A percentile compares a stretch with the other conserved stretches of the same genome.
phyloP scores from a whole-genome alignment of 2,888 invertebrate genomes.

The Molorchus minor region DNA sequence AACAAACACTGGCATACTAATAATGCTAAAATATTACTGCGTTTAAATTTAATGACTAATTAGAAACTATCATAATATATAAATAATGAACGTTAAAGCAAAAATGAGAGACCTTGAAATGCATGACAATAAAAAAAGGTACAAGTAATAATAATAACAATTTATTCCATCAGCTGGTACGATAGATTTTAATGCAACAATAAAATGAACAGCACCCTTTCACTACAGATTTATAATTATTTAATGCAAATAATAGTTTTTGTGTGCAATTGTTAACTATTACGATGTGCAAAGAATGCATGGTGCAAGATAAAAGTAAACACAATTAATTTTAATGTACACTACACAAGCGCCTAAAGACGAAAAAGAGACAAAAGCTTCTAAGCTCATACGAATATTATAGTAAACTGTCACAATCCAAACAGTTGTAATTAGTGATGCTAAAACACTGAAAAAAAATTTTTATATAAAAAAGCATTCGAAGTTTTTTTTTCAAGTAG shows the following conservation, averaged over 20 bases:
- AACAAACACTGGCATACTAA: too few relatives aligned
- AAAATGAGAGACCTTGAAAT: slow-evolving; percentile 30
- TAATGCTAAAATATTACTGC: slow-evolving; percentile 10
- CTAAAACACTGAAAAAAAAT: too few relatives aligned
- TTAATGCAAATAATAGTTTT: background rate
- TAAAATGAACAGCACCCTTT: slow-evolving; percentile 30
- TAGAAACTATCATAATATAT: slow-evolving; percentile 6
- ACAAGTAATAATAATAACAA: slow-evolving; percentile 20
- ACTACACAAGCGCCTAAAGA: too few relatives aligned
- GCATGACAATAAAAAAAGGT: slow-evolving; percentile 21
- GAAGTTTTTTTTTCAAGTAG: too few relatives aligned
- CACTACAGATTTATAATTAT: slow-evolving; percentile 23
- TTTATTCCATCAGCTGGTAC: slow-evolving; percentile 32
- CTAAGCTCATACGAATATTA: too few relatives aligned
- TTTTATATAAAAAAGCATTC: too few relatives aligned
- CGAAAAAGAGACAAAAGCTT: too few relatives aligned
- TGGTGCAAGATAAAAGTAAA: too few relatives aligned
- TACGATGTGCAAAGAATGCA: background rate
- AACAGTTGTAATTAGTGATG: too few relatives aligned
- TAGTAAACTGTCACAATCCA: too few relatives aligned
- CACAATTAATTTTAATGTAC: too few relatives aligned
- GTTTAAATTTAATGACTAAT: background rate
- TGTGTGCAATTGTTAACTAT: background rate
- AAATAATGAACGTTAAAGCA: background rate
- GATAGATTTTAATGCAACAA: slow-evolving; percentile 32